These are phyloP conservation scores for Phalacrocorax carbo DNA, from an alignment of 2,113 vertebrate species.

Conservation along the genomic window DNA sequence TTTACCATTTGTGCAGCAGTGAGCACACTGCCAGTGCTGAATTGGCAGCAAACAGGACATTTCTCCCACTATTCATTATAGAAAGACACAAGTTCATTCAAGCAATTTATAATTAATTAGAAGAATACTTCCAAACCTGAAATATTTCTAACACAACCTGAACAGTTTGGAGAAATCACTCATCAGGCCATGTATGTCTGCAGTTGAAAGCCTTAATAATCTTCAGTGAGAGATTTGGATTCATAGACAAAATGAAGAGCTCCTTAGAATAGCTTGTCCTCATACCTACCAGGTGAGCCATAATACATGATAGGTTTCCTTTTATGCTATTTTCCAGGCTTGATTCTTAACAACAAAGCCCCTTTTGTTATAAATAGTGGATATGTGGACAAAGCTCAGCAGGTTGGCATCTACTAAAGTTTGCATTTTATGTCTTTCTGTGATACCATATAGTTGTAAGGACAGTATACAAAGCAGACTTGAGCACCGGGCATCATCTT, in stretches of 20 bases:
- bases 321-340: neutral
- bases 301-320: neutral
- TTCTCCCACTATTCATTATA: neutral
- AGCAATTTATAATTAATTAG: neutral
- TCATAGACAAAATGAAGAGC: neutral
- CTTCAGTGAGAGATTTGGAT: neutral
- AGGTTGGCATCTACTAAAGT: neutral
- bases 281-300: neutral
- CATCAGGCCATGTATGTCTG: neutral
- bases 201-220: neutral
- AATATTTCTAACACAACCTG: neutral
- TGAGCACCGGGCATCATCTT: neutral
- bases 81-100: neutral
- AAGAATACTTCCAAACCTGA: neutral
- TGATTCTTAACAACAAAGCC: neutral
- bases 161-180: neutral
- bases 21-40: neutral
- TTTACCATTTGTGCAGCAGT: neutral
- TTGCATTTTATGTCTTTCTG: neutral
- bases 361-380: neutral
- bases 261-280: neutral
- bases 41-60: neutral
- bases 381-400: neutral
- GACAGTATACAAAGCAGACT: neutral
- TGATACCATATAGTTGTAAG: neutral